Evolutionary conservation across 2,888 invertebrate genomes (phyloP).

Genomic region (Chalcis sispes): DNA sequence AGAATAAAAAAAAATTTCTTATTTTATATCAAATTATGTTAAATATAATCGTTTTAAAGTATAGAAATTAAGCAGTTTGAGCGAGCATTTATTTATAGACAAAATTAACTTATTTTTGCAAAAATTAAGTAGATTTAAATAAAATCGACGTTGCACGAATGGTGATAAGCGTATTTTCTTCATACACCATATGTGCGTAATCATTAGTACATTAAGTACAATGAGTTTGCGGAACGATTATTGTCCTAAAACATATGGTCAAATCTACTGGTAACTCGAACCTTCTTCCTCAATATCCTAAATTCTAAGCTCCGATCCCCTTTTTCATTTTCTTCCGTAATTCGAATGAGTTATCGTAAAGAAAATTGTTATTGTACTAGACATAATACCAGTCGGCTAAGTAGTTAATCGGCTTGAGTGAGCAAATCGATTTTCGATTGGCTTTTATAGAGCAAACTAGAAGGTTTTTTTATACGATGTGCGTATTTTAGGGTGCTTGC

Average conservation of each 20-base stretch:
- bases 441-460: no score
- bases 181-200: not conserved
- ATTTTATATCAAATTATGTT: no score
- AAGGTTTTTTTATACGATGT: no score
- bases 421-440: conserved; percentile 22
- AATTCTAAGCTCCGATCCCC: conserved; percentile 16
- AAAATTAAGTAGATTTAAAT: no score
- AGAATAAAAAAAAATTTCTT: no score
- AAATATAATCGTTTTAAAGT: no score
- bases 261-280: not conserved
- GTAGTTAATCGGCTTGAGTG: conserved; percentile 36
- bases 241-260: conserved; percentile 27
- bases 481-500: no score
- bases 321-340: not conserved
- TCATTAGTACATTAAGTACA: not conserved
- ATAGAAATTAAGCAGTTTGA: no score
- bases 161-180: not conserved
- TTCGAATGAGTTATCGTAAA: no score
- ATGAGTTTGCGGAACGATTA: conserved; percentile 38
- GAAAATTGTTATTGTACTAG: conserved; percentile 23
- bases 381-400: no score
- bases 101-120: no score
- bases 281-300: conserved; percentile 17
- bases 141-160: not conserved
- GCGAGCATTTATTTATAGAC: no score